These are phyloP conservation scores for Lithophane ornitopus DNA, from an alignment of 2,888 invertebrate species.

Conservation along the genomic window DNA sequence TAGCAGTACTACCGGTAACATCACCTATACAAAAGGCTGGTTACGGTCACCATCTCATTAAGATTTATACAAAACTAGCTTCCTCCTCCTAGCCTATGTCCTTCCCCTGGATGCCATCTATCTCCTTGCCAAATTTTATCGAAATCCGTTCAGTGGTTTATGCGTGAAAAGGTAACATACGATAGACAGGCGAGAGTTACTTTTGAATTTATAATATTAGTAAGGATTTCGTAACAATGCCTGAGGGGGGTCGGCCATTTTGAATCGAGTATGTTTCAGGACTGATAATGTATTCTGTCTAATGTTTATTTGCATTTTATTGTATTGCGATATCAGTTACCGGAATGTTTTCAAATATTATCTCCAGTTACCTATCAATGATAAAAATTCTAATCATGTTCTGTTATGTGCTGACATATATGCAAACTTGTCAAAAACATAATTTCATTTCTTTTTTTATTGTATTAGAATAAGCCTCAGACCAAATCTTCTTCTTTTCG, in stretches of 20 bases:
- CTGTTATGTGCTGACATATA: constrained; percentile 19
- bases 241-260: not conserved
- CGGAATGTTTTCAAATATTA: constrained; percentile 36
- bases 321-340: constrained; percentile 38
- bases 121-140: no score
- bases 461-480: not conserved
- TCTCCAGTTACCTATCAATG: constrained; percentile 38
- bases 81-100: no score
- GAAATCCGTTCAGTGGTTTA: no score
- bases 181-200: no score
- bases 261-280: not conserved
- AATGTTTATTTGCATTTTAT: constrained; percentile 39
- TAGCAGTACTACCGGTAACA: not conserved
- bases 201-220: no score
- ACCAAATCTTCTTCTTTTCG: no score
- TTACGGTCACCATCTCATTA: no score
- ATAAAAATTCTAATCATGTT: constrained; percentile 46
- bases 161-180: no score
- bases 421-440: not conserved
- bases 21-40: not conserved
- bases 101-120: no score
- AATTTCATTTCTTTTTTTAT: not conserved
- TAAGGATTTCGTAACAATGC: not conserved
- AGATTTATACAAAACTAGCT: not conserved
- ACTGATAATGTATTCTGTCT: constrained; percentile 2